Percentiles rank a stretch among this genome's conserved stretches.
Conservation (phyloP, 2,797 vertebrate species). For the Sebastes dallii region DNA sequence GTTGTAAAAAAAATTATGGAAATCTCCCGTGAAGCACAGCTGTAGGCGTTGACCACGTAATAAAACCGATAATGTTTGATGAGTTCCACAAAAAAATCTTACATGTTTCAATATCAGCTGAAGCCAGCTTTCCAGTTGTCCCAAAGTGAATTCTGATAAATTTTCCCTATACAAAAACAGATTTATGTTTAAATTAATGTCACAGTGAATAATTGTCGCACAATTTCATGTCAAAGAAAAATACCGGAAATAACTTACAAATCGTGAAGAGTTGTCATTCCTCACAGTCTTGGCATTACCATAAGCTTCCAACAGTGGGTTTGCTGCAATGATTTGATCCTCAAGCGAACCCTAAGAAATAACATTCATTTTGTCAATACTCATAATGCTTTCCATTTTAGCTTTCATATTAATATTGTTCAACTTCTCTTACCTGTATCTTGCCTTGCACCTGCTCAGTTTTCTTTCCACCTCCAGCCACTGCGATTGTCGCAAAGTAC, state of each 20-base stretch:
- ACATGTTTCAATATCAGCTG: constrained; percentile 87
- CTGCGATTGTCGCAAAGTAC: constrained; percentile 90
- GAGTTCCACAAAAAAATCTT: constrained; percentile 1
- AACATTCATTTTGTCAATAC: background rate
- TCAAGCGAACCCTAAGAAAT: constrained; percentile 82
- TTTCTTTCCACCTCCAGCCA: constrained; percentile 72
- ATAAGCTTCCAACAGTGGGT: constrained; percentile 89
- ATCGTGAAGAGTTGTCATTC: constrained; percentile 92
- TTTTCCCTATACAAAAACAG: constrained; percentile 80
- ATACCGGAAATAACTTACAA: constrained; percentile 69
- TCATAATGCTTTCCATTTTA: background rate
- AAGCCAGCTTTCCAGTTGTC: constrained; percentile 87
- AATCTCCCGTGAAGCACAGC: background rate
- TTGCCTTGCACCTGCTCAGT: constrained; percentile 81
- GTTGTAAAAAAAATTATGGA: background rate
- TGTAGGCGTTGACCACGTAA: background rate
- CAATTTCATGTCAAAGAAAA: background rate
- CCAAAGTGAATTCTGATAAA: constrained; percentile 91
- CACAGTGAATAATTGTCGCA: background rate
- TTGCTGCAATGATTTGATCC: constrained; percentile 84
- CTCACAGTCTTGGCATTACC: constrained; percentile 92
- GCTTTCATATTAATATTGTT: background rate
- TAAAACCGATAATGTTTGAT: background rate
- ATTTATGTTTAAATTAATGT: background rate
- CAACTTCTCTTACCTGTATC: constrained; percentile 68